phyloP scores from a whole-genome alignment of 2,888 invertebrate species.

The Allygus modestus region DNA sequence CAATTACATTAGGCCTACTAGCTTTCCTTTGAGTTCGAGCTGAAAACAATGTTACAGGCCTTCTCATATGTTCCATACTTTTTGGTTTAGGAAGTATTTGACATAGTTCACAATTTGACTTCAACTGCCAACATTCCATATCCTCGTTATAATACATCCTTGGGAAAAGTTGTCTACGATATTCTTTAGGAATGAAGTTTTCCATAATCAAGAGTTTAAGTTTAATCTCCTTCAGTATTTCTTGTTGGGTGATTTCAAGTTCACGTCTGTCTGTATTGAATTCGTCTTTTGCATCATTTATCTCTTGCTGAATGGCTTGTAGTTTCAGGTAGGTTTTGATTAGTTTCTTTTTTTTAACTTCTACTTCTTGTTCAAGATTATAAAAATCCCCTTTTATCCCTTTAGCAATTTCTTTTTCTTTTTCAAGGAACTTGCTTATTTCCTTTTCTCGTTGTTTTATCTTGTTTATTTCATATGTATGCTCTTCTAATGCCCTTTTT shows the following conservation, averaged over 20 bases:
- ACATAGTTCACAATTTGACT: conserved; percentile 66
- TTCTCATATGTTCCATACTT: conserved; percentile 67
- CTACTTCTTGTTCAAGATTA: conserved; percentile 96
- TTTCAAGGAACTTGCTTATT: conserved; percentile 93
- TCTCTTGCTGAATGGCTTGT: conserved; percentile 81
- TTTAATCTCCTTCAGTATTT: conserved; percentile 93
- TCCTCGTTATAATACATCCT: conserved; percentile 89
- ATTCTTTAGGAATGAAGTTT: conserved; percentile 92
- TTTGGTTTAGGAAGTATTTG: background rate
- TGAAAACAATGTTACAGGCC: conserved; percentile 78
- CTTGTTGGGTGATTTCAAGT: conserved; percentile 93
- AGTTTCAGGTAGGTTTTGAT: conserved; percentile 93
- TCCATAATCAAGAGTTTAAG: conserved; percentile 92
- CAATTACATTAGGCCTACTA: too few species aligned
- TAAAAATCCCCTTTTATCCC: conserved; percentile 95
- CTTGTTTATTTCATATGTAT: conserved; percentile 92
- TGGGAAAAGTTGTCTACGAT: conserved; percentile 84
- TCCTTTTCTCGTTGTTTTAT: conserved; percentile 88
- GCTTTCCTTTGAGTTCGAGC: conserved; percentile 74
- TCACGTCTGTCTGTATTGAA: conserved; percentile 95
- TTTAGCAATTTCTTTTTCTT: conserved; percentile 95
- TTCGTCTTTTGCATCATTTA: conserved; percentile 90
- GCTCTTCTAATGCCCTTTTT: conserved; percentile 91
- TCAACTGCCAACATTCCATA: conserved; percentile 84
- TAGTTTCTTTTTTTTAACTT: conserved; percentile 95